Conservation (phyloP, 2,888 invertebrate species). For the Drosophila histrio region DNA sequence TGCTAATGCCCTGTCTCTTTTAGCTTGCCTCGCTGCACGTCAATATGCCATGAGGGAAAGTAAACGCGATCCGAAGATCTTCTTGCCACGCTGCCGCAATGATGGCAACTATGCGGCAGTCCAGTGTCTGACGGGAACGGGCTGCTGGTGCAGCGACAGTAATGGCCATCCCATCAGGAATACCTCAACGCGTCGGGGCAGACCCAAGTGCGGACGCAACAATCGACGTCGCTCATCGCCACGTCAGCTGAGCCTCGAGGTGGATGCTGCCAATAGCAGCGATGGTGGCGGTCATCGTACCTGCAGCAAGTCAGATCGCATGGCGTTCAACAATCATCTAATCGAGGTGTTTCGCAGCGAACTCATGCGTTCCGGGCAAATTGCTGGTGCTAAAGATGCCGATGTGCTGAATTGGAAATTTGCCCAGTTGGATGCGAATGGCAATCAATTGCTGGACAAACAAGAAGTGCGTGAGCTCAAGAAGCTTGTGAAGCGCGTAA, state of each 20-base stretch:
- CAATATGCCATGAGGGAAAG: constrained; percentile 84
- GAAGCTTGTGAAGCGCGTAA: constrained; percentile 91
- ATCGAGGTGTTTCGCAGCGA: constrained; percentile 94
- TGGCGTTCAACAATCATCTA: constrained; percentile 92
- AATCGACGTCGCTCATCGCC: constrained; percentile 87
- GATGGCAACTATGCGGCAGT: constrained; percentile 94
- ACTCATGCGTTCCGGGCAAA: constrained; percentile 85
- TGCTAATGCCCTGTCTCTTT: constrained; percentile 64
- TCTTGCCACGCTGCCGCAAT: constrained; percentile 91
- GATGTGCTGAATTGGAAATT: constrained; percentile 95
- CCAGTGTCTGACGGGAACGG: constrained; percentile 92
- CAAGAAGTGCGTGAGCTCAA: constrained; percentile 93
- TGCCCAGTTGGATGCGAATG: constrained; percentile 91
- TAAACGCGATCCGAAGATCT: constrained; percentile 85
- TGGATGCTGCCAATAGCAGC: constrained; percentile 46
- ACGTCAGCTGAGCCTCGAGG: constrained; percentile 81
- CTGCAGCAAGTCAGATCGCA: constrained; percentile 91
- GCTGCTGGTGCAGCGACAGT: constrained; percentile 96
- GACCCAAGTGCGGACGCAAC: constrained; percentile 89
- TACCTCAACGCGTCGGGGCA: constrained; percentile 89
- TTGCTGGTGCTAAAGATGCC: constrained; percentile 72
- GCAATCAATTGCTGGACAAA: constrained; percentile 90
- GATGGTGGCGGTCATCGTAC: constrained; percentile 82
- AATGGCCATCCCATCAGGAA: constrained; percentile 93
- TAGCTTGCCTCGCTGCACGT: constrained; percentile 85